Percentiles rank a stretch among this genome's conserved stretches.
Evolutionary conservation across 2,888 invertebrate genomes (phyloP).

Genomic region (Aradus depressus): DNA sequence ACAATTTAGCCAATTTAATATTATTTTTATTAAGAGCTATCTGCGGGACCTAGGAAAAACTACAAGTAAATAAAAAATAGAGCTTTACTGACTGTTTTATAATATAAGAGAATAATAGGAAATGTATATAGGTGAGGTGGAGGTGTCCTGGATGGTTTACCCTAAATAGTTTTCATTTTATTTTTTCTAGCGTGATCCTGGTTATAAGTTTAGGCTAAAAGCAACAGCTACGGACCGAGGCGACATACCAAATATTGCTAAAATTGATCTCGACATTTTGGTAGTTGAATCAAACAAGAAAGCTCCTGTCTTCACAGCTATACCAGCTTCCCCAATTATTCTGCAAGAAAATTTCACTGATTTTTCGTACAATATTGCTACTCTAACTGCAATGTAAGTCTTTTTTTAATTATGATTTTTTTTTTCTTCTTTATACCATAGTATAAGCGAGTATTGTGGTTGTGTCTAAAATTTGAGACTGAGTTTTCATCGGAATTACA

Average conservation of each 20-base stretch:
- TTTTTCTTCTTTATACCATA: neutral
- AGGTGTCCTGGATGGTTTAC: neutral
- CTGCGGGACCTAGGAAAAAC: too few species aligned
- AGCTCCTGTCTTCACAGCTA: constrained; percentile 59
- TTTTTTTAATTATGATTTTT: constrained; percentile 18
- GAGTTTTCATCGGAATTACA: too few species aligned
- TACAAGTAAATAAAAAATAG: too few species aligned
- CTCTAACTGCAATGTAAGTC: constrained; percentile 57
- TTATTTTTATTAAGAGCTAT: too few species aligned
- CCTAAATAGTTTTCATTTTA: neutral
- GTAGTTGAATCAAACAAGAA: constrained; percentile 82
- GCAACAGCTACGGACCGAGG: constrained; percentile 74
- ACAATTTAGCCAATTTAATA: too few species aligned
- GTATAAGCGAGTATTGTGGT: too few species aligned
- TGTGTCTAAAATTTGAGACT: too few species aligned
- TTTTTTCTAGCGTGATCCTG: constrained; percentile 46
- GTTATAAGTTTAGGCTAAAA: constrained; percentile 54
- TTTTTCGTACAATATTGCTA: constrained; percentile 57
- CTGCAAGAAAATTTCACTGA: constrained; percentile 64
- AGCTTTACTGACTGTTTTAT: too few species aligned
- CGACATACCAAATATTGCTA: constrained; percentile 46
- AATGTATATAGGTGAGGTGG: too few species aligned
- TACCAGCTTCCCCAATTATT: constrained; percentile 45
- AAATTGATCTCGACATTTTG: constrained; percentile 68
- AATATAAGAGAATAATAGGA: too few species aligned